Percentiles rank a stretch among this genome's conserved stretches.
These are phyloP conservation scores for Hesperophylax magnus DNA, from an alignment of 1,140 invertebrate genomes.

Conservation along the genomic window DNA sequence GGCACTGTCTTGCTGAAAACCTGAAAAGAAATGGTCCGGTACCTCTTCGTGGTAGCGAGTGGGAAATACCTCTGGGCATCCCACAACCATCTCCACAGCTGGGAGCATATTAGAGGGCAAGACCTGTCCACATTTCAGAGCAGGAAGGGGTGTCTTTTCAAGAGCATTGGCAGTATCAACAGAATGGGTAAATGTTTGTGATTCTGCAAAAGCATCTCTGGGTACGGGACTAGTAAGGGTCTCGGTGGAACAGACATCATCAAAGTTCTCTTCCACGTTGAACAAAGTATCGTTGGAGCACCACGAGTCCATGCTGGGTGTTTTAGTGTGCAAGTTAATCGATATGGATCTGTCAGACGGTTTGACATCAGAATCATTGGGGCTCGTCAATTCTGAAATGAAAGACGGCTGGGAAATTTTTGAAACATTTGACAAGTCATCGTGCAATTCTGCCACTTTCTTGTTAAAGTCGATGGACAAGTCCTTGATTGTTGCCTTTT, in stretches of 20 bases:
- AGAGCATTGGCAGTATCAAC: background rate
- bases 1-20: slow-evolving; percentile 18
- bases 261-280: slow-evolving; percentile 73
- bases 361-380: slow-evolving; percentile 63
- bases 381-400: slow-evolving; percentile 65
- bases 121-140: background rate
- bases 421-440: slow-evolving; percentile 62
- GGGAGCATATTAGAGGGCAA: background rate
- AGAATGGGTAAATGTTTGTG: background rate
- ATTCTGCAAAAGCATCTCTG: slow-evolving; percentile 4
- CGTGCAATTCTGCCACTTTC: slow-evolving; percentile 45
- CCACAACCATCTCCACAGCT: slow-evolving; percentile 48
- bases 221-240: slow-evolving; percentile 21
- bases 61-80: slow-evolving; percentile 5
- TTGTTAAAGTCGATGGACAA: slow-evolving; percentile 42
- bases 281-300: slow-evolving; percentile 75
- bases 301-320: slow-evolving; percentile 74
- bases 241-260: slow-evolving; percentile 60
- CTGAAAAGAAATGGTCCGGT: slow-evolving; percentile 6
- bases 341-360: slow-evolving; percentile 60
- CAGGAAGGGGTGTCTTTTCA: background rate
- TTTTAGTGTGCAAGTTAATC: slow-evolving; percentile 66
- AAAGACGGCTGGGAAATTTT: slow-evolving; percentile 66
- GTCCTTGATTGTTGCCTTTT: slow-evolving; percentile 39
- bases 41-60: background rate